Conservation (phyloP, 2,113 vertebrate species). For the Petroica traversi region DNA sequence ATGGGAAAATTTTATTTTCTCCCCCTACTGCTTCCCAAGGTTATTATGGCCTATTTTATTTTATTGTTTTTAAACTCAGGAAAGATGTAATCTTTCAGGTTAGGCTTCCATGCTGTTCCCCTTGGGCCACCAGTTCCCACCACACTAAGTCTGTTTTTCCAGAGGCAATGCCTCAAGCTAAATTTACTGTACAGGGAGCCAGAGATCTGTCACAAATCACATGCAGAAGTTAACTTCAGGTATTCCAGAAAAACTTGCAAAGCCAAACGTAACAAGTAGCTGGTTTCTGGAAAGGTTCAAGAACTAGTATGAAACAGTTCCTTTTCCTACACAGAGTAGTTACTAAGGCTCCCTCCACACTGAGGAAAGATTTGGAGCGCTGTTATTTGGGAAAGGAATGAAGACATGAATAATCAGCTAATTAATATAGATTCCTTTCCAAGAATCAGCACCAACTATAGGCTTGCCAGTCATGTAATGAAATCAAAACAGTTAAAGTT, state of each 20-base stretch:
- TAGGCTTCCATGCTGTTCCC: neutral
- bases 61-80: neutral
- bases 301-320: neutral
- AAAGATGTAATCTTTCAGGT: neutral
- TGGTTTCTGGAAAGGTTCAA: neutral
- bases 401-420: neutral
- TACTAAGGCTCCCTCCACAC: neutral
- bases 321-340: neutral
- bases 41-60: neutral
- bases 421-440: neutral
- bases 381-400: neutral
- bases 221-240: constrained; percentile 10
- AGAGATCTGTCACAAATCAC: neutral
- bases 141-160: constrained; percentile 36
- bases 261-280: constrained; percentile 19
- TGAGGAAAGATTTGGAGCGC: neutral
- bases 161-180: constrained; percentile 50
- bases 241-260: constrained; percentile 16
- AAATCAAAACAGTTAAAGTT: neutral
- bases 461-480: neutral
- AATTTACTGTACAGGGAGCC: constrained; percentile 22
- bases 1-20: neutral
- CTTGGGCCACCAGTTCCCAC: neutral
- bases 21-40: neutral
- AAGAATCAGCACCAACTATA: neutral